phyloP scores from a whole-genome alignment of 2,888 invertebrate genomes.

The Caradrina kadenii region DNA sequence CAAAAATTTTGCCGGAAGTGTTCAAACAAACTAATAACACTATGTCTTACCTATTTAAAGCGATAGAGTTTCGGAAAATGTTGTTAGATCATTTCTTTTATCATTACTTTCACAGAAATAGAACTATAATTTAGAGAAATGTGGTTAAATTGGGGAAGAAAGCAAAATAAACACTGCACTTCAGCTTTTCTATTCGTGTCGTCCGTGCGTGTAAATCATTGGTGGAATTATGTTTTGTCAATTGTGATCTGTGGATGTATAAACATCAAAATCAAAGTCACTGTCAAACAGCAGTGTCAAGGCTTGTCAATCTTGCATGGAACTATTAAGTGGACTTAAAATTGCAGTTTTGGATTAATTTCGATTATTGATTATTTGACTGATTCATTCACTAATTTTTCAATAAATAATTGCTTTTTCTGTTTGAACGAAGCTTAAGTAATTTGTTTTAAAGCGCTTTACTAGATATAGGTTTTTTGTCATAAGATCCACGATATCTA shows the following conservation, averaged over 20 bases:
- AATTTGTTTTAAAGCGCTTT: too few relatives aligned
- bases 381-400: too few relatives aligned
- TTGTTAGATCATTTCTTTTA: conserved; percentile 11
- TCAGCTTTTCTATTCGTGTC: conserved; percentile 53
- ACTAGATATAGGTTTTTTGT: too few relatives aligned
- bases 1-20: conserved; percentile 31
- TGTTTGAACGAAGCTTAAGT: too few relatives aligned
- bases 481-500: too few relatives aligned
- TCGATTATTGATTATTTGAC: too few relatives aligned
- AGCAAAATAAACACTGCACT: conserved; percentile 60
- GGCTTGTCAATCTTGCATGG: not conserved
- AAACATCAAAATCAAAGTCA: not conserved
- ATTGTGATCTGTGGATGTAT: not conserved
- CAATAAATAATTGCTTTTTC: too few relatives aligned
- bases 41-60: conserved; percentile 37
- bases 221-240: not conserved
- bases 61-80: conserved; percentile 3
- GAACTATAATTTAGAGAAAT: conserved; percentile 22
- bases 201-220: not conserved
- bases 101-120: conserved; percentile 45
- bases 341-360: too few relatives aligned
- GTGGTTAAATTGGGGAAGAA: conserved; percentile 15
- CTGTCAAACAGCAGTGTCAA: not conserved
- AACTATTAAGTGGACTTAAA: not conserved
- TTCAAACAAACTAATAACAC: conserved; percentile 1